Base-by-base conservation (phyloP, 64 coral and sea anemone genomes). In the Montipora foliosa region DNA sequence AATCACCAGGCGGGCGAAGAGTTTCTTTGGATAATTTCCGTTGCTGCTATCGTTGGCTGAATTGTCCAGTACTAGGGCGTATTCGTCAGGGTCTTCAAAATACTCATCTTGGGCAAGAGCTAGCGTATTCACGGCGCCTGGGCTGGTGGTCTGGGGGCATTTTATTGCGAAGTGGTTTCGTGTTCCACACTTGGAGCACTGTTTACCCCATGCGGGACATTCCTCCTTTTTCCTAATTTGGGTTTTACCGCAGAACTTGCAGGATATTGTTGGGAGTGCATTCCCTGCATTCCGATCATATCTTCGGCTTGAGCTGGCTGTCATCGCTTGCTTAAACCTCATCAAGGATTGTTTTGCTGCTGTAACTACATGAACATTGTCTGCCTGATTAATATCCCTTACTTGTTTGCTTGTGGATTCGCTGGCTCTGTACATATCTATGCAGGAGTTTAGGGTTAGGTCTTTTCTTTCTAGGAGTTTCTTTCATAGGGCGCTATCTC, bases 341-440 rank as follows among this genome's bases (percentile, higher is more conserved):
- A 47, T 9, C 46, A 8, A 82, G 47, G 81, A 57, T 76, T 92
- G 52, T 83, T 92, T 16, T 83, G 59, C 17, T 22, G 47, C 84
- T 71, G 67, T 49, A 14, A 24, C 58, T 82, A 73, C 80, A 69
- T 76, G 73, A 21, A 74, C 89, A 2, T 92, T 82, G 50, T 82
- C 89, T 55, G 77, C 62, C 87, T 95, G 74, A 58, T 79, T 74
- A 69, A 96, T 96, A 67, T 52, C 24, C 79, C 92, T 92, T 9
- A 93, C 48, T 15, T 87, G 95, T 47, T 61, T 21, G 17, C 75
- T 77, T 50, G 83, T 91, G 72, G 49, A 79, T 80, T 92, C 68
- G 61, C 51, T 88, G 29, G 84, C 22, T 66, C 94, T 12, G 47
- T 71, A 87, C 44, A 95, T 95, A 72, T 95, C 94, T 60, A 88